Conservation (phyloP, 2,888 invertebrate genomes). For the Agelastica alni region DNA sequence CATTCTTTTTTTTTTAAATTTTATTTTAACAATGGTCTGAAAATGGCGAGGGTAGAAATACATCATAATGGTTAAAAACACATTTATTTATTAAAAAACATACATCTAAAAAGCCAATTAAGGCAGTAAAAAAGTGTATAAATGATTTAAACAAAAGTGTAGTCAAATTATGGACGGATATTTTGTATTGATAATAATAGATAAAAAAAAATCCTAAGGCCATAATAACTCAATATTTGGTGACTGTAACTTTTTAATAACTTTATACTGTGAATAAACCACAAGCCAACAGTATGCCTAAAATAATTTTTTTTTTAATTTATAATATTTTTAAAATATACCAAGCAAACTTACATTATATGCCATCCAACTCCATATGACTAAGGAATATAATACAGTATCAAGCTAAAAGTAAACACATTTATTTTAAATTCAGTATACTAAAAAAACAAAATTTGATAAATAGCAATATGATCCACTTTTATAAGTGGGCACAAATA, state of each 20-base stretch:
- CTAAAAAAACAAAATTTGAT: background rate
- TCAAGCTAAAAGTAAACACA: constrained; percentile 67
- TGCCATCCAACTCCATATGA: constrained; percentile 81
- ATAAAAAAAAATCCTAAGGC: constrained; percentile 55
- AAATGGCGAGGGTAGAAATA: too few species aligned
- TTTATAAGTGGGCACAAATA: background rate
- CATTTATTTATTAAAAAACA: too few species aligned
- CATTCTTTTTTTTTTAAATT: too few species aligned
- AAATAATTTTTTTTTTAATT: constrained; percentile 47
- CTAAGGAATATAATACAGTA: constrained; percentile 74
- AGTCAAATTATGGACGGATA: background rate
- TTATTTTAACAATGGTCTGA: too few species aligned
- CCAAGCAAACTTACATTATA: constrained; percentile 72
- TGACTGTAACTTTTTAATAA: constrained; percentile 79
- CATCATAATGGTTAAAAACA: too few species aligned
- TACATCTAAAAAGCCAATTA: too few species aligned
- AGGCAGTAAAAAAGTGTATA: too few species aligned
- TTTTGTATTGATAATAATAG: too few species aligned
- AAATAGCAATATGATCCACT: background rate
- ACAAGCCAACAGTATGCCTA: constrained; percentile 88
- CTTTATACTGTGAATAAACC: constrained; percentile 82
- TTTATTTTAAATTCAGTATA: too few species aligned
- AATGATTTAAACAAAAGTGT: background rate
- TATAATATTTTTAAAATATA: background rate
- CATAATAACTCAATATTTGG: constrained; percentile 83